A percentile compares a stretch with the other conserved stretches of the same genome.
Conservation (phyloP, 2,888 invertebrate genomes). For the Anaspis maculata region DNA sequence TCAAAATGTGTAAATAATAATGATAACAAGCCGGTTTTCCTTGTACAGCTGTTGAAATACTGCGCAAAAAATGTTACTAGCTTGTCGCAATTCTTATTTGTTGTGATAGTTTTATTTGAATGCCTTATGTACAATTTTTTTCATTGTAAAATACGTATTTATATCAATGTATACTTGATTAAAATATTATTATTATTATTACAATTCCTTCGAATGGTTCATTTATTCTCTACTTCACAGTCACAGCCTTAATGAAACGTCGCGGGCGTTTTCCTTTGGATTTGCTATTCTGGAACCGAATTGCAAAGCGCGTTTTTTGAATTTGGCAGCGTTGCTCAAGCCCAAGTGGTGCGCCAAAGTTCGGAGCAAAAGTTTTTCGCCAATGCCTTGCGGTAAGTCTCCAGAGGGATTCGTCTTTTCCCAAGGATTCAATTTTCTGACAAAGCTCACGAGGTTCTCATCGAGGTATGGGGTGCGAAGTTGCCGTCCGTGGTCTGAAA, state of each 20-base stretch:
- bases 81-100: too few species aligned
- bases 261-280: constrained; percentile 78
- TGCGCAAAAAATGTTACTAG: too few species aligned
- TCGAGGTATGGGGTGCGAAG: constrained; percentile 75
- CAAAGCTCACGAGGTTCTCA: constrained; percentile 59
- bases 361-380: constrained; percentile 88
- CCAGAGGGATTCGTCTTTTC: constrained; percentile 49
- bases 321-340: constrained; percentile 51
- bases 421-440: constrained; percentile 56
- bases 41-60: constrained; percentile 28
- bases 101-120: too few species aligned
- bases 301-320: constrained; percentile 91
- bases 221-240: too few species aligned
- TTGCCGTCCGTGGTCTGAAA: constrained; percentile 81
- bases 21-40: constrained; percentile 21
- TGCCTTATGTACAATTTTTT: too few species aligned
- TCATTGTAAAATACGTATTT: too few species aligned
- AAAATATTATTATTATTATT: too few species aligned
- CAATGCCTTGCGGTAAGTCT: constrained; percentile 54
- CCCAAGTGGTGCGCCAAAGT: constrained; percentile 62
- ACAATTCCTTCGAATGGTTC: too few species aligned
- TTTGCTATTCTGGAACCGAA: constrained; percentile 95
- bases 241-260: too few species aligned
- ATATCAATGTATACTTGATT: too few species aligned
- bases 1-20: constrained; percentile 32